Evolutionary conservation across 2,797 vertebrate genomes (phyloP), one percentile per base, ranked within the genome.

Genomic region (Sebastes kiyomatsui): DNA sequence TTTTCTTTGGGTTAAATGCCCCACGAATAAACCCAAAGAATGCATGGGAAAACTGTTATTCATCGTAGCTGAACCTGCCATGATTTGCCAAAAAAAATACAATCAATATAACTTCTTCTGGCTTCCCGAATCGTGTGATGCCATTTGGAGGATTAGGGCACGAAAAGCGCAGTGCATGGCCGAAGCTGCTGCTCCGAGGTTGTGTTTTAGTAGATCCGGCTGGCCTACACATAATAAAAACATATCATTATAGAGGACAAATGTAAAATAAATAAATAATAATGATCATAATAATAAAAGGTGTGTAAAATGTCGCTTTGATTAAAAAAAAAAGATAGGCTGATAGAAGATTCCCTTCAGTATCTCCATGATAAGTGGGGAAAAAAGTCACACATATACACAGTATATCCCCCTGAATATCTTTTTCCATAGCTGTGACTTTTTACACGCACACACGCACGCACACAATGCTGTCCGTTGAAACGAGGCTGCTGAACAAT

Each of bases 401-500:
- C 28, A 61, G 5, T 42, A 35, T 23, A 32, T n/a, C 18, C 18
- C 18, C 55, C 80, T 90, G 83, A 90, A 88, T 87, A 83, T 74
- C 13, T 62, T 52, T 55, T 66, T 65, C 52, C 77, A 71, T 55
- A 58, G 55, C 60, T 68, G 61, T 60, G 55, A 76, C 75, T 87
- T 75, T 56, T 69, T 11, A 27, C 70, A 42, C 55, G 10, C 74
- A 58, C 46, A 54, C 73, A n/a, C 49, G 32, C 59, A 33, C 61
- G 4, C 59, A 62, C 28, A 49, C 6, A 28, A 23, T 18, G 59
- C 55, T 82, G 33, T 88, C 76, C 72, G 65, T 75, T 80, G 49
- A 76, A 73, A 75, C 42, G 5, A 58, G 20, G 60, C 72, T 75
- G 64, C 70, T 84, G 64, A 81, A 81, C 87, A 81, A 90, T 88